Evolutionary conservation across 1,140 invertebrate species (phyloP), one percentile per base, ranked within the genome.

Genomic region (Heliconius himera): DNA sequence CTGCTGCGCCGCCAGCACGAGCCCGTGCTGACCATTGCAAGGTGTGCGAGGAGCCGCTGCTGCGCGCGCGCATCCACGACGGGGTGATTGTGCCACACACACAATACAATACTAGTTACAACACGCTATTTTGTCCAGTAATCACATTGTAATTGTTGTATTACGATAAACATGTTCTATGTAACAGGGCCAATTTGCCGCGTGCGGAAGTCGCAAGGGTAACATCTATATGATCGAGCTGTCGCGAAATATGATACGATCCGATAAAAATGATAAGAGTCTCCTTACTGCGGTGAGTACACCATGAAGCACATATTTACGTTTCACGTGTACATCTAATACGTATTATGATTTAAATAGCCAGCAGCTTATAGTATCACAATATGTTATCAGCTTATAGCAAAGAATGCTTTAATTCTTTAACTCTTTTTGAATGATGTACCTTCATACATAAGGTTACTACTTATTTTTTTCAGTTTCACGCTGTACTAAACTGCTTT

Each of bases 1-100:
- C 95, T 99, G 73, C 93, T 99, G 73, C 97, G 98, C 84, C 97
- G 98, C 86, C 98, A 99, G 88, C 97, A 97, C 91, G 96, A 96
- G 83, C 97, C 98, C 2, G 96, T 97, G 66, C 95, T 98, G n/a
- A 97, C 96, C 81, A 96, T n/a, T 98, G 49, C 98, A 98, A n/a
- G 94, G 97, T 98, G 77, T 95, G 95, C 81, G 95, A 96, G 54
- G 96, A 96, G 79, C 94, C 95, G 13, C 91, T 97, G 41, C 94
- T 94, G 36, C 82, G 87, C 9, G 78, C 92, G 18, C 75, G 81
- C 29, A 82, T 89, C 51, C 94, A 95, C 79, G 92, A 93, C 9
- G 81, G 78, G 77, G 91, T 92, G 36, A 70, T 79, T 76, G 16
- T 29, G 51, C 20, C 3, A 70, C 22, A n/a, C n/a, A n/a, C n/a